Percentiles rank a stretch among this genome's conserved stretches.
phyloP scores from a whole-genome alignment of 2,113 vertebrate species.

The Elachura formosa region DNA sequence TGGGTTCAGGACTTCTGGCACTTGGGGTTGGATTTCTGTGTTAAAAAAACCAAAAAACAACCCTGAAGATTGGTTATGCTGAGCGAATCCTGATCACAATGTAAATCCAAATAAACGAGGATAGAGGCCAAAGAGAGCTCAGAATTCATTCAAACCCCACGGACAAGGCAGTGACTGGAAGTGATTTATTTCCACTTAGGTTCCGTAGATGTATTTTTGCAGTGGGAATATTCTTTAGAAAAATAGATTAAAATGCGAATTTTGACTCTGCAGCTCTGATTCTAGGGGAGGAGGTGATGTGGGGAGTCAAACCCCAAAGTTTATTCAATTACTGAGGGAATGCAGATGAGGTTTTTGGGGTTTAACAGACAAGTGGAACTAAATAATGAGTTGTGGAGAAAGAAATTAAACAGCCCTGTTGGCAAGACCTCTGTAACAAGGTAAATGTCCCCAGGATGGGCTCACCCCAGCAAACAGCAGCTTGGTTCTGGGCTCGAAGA shows the following conservation, averaged over 20 bases:
- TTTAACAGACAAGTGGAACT: no score
- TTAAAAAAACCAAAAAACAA: neutral
- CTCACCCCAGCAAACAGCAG: neutral
- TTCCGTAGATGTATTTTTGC: neutral
- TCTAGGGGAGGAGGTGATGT: neutral
- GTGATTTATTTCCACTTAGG: neutral
- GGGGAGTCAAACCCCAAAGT: neutral
- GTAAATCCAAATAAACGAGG: neutral
- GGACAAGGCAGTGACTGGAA: neutral
- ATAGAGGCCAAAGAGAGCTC: neutral
- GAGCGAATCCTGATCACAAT: neutral
- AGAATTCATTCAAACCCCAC: neutral
- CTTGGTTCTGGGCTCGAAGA: neutral
- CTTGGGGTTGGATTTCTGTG: neutral
- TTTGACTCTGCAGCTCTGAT: neutral
- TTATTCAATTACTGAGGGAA: neutral
- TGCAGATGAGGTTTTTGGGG: neutral
- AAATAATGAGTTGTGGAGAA: neutral
- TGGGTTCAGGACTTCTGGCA: neutral
- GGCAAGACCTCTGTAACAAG: rapidly evolving
- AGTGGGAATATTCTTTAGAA: neutral
- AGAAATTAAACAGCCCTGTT: rapidly evolving
- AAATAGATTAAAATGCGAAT: neutral
- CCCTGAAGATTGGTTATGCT: neutral
- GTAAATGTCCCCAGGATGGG: neutral